Evolutionary conservation across 2,888 invertebrate genomes (phyloP).

Genomic region (Mamestra brassicae): DNA sequence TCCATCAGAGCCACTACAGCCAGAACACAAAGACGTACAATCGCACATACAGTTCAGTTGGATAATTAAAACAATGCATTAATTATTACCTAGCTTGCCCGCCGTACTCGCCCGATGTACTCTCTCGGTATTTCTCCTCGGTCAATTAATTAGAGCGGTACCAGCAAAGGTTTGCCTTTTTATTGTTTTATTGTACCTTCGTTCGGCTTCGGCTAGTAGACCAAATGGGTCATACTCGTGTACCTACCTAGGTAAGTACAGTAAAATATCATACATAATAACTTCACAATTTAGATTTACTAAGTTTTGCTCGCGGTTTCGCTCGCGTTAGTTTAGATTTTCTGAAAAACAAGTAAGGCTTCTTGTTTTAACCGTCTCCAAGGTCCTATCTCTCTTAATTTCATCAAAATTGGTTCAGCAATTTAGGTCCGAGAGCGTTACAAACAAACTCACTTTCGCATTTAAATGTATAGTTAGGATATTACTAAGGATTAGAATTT

Average conservation of each 20-base stretch:
- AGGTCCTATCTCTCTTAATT: no score
- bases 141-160: constrained; percentile 41
- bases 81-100: constrained; percentile 16
- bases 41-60: background rate
- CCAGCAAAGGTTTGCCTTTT: constrained; percentile 1
- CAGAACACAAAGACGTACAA: background rate
- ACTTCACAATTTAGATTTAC: background rate
- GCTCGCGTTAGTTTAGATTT: no score
- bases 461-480: no score
- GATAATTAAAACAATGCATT: constrained; percentile 43
- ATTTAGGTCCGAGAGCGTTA: no score
- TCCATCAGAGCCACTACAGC: background rate
- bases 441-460: no score
- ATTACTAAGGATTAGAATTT: no score
- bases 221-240: background rate
- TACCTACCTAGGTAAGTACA: background rate
- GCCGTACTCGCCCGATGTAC: background rate
- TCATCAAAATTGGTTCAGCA: no score
- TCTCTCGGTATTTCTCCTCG: constrained; percentile 26
- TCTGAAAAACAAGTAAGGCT: no score
- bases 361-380: no score
- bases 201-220: background rate
- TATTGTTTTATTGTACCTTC: constrained; percentile 19
- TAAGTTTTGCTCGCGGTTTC: no score
- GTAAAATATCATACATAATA: background rate